Percentiles rank a stretch among this genome's conserved stretches.
Conservation (phyloP, 2,113 vertebrate genomes). For the Nanorana parkeri region DNA sequence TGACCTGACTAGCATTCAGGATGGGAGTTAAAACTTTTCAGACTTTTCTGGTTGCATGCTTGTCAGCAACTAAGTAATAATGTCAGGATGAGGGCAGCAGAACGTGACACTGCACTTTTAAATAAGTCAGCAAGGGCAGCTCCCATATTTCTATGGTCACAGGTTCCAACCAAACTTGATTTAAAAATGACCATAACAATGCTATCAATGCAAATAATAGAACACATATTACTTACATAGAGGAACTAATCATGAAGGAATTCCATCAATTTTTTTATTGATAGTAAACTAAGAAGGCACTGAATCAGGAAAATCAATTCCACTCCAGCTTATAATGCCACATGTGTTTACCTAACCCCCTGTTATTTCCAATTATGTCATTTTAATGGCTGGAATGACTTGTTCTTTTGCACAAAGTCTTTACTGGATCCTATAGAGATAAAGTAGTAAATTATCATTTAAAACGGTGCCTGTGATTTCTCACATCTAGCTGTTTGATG, state of each 20-base stretch:
- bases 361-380: constrained; percentile 47
- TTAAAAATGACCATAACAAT: not conserved
- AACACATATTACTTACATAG: not conserved
- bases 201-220: not conserved
- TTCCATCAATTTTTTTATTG: constrained; percentile 4
- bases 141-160: too few species aligned
- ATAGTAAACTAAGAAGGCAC: constrained; percentile 17
- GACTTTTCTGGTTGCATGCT: too few species aligned
- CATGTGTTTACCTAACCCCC: constrained; percentile 45
- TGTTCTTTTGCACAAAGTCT: constrained; percentile 19
- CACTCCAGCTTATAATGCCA: constrained; percentile 35
- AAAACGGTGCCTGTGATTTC: constrained; percentile 36
- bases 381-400: constrained; percentile 50
- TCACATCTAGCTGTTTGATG: constrained; percentile 32
- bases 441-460: constrained; percentile 51
- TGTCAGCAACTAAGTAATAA: too few species aligned
- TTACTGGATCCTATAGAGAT: constrained; percentile 28
- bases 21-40: too few species aligned
- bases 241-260: constrained; percentile 3
- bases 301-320: constrained; percentile 42
- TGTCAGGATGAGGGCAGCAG: too few species aligned
- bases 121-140: too few species aligned
- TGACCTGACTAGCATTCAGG: too few species aligned
- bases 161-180: too few species aligned
- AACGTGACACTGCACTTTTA: too few species aligned